Base-by-base conservation (phyloP, 2,888 invertebrate genomes). In the Celastrina argiolus region DNA sequence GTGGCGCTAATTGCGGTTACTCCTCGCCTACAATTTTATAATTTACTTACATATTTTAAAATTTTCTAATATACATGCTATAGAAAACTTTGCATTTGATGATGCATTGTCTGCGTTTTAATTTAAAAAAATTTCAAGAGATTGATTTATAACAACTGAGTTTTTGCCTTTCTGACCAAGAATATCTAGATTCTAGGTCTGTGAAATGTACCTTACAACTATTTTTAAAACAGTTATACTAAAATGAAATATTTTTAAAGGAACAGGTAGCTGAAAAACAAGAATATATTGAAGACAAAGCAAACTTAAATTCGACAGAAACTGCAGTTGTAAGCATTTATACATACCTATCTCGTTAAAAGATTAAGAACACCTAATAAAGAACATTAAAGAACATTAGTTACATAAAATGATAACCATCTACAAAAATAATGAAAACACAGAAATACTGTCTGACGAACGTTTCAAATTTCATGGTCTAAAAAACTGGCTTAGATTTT, bases 351-450 rank as follows among this genome's bases (percentile, higher is more conserved):
- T 51, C n/a, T n/a, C 4, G 26, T 51, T 51, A 51, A 51, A 51
- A 51, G 3, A 22, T 26, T 51, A 51, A 51, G 22, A 45, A 51
- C 51, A 26, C 22, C 22, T 26, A 2, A 51, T 51, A 51, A 51
- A 51, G 51, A 26, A 26, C 22, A 51, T 45, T 51, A 51, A 51
- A 51, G 51, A 26, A 26, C 22, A 51, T 45, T 16, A 2, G 45
- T 45, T 45, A 45, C 45, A 45, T 22, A 45, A 45, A 42, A 45
- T 45, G 10, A 18, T 45, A 45, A 45, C 18, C 45, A 51, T 51
- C 51, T 22, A 51, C 51, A 51, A 51, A 51, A 51, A 51, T 22
- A 14, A 14, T 0, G 18, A 45, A 16, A 45, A 45, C n/a, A 18
- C 45, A 18, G 18, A 18, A 45, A 18, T 6, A 42, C 16, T n/a